phyloP scores from a whole-genome alignment of 1,140 invertebrate genomes.

The Colletes gigas region DNA sequence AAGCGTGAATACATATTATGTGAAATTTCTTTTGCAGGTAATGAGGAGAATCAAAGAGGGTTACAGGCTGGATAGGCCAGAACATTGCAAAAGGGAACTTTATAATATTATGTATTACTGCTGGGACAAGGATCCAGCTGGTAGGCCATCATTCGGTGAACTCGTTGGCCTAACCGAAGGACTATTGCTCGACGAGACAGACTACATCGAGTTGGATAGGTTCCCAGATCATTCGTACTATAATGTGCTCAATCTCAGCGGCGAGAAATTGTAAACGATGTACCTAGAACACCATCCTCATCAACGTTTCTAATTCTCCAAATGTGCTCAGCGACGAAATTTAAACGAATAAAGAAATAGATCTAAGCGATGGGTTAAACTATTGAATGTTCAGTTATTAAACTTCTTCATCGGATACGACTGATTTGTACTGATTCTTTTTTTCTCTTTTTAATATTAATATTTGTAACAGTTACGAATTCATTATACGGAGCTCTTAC shows the following conservation, averaged over 20 bases:
- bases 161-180: slow-evolving; percentile 90
- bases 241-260: slow-evolving; percentile 92
- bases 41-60: slow-evolving; percentile 85
- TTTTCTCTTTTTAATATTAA: neutral
- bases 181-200: slow-evolving; percentile 92
- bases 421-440: slow-evolving; percentile 4
- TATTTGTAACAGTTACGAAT: neutral
- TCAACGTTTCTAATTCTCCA: too few species aligned
- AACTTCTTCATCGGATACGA: neutral
- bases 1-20: neutral
- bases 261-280: slow-evolving; percentile 87
- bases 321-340: too few species aligned
- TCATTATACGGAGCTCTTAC: slow-evolving; percentile 8
- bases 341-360: neutral
- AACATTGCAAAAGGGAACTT: slow-evolving; percentile 92
- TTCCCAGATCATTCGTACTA: slow-evolving; percentile 97
- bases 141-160: slow-evolving; percentile 90
- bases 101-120: slow-evolving; percentile 98
- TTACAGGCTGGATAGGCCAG: slow-evolving; percentile 92
- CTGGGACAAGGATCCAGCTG: slow-evolving; percentile 91
- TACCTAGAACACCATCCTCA: neutral
- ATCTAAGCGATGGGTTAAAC: neutral
- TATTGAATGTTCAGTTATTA: neutral
- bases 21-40: slow-evolving; percentile 81
- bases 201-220: slow-evolving; percentile 95